Evolutionary conservation across 2,113 vertebrate species (phyloP), one percentile per base, ranked within the genome.

Genomic region (Herpetotheres cachinnans): DNA sequence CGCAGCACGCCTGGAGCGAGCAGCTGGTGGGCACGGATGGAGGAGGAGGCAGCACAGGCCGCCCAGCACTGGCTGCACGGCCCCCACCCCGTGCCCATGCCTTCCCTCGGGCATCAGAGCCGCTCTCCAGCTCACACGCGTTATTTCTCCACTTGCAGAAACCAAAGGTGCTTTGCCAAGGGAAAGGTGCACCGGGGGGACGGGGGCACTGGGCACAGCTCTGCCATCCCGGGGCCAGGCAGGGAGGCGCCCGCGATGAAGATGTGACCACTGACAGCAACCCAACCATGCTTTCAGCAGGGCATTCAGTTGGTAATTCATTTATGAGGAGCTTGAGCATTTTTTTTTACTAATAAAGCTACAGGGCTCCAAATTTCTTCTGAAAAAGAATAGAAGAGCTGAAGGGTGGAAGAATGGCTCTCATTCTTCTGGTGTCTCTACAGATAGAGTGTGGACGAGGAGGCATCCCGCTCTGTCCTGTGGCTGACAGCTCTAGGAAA

Each of bases 161-260:
- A 5, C 16, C 50, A 16, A 30, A 77, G 42, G 42, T 18, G 29
- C 50, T 76, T 27, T 5, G 29, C 50, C 42, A 10, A 59, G 16
- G 44, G 26, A 38, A 36, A n/a, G 73, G 46, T 3, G 32, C 25
- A 8, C 0, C 11, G 34, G 65, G 11, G 40, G 56, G 66, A n/a
- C 1, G 10, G 47, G 58, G 40, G 7, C 2, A 1, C 25, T 1
- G 24, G 66, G 46, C 32, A 22, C 11, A 6, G 38, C 54, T 61
- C 55, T 61, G 55, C 54, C 46, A 12, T 18, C 29, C 62, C 4
- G 0, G 70, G 18, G 20, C 15, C 0, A 4, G 44, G 52, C 72
- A 16, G 54, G 16, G 62, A 20, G 30, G 13, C 16, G 49, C 11
- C n/a, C 4, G 16, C 21, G 69, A 4, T 13, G 69, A 70, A 36